These are phyloP conservation scores for Gulo gulo DNA, from an alignment of 2,113 vertebrate genomes.

Conservation along the genomic window DNA sequence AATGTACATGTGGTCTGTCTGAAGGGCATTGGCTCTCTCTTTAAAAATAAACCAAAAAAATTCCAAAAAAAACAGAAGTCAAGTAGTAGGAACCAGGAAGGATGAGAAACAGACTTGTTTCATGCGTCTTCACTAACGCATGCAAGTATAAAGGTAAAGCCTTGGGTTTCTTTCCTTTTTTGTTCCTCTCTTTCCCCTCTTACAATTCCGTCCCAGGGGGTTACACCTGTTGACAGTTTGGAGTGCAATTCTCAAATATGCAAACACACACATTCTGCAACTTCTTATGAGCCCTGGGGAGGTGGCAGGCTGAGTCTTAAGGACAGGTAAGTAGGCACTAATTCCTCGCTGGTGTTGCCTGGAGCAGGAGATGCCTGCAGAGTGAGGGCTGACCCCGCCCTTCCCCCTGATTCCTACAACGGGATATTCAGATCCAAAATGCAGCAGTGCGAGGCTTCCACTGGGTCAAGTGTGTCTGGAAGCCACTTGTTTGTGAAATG, in stretches of 20 bases:
- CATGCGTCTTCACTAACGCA: not conserved
- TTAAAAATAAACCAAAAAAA: not conserved
- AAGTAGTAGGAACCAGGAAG: rapidly evolving
- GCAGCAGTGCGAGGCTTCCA: not conserved
- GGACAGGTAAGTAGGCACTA: not conserved
- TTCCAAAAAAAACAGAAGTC: not conserved
- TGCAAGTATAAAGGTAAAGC: not conserved
- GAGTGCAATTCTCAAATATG: not conserved
- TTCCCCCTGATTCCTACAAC: not conserved
- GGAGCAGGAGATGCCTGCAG: not conserved
- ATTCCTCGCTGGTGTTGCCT: not conserved
- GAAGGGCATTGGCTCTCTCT: not conserved
- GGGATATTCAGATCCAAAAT: not conserved
- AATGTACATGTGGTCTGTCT: not conserved
- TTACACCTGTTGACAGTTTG: not conserved
- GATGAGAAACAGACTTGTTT: not conserved
- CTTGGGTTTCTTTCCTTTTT: not conserved
- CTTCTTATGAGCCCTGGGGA: not conserved
- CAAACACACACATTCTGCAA: not conserved
- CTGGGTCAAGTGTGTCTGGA: not conserved
- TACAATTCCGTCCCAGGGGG: not conserved
- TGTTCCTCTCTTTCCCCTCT: not conserved
- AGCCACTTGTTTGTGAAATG: not conserved
- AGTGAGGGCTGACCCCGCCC: not conserved
- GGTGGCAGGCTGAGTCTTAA: not conserved